These are phyloP conservation scores for Meteorus sp. DNA, from an alignment of 1,140 invertebrate species.

Conservation along the genomic window DNA sequence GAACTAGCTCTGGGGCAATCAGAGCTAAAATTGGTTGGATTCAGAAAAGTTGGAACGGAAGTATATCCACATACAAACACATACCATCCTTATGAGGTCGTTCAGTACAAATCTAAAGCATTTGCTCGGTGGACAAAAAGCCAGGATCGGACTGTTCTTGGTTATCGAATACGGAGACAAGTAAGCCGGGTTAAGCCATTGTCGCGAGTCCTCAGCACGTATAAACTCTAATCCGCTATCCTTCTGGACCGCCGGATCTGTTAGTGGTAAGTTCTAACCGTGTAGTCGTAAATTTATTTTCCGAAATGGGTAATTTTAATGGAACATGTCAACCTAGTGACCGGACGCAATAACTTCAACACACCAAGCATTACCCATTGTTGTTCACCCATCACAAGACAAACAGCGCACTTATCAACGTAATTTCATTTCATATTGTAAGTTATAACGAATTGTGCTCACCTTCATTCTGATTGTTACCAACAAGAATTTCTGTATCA, in stretches of 20 bases:
- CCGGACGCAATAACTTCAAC: too few relatives aligned
- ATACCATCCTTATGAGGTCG: neutral
- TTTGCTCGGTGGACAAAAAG: constrained; percentile 7
- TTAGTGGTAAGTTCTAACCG: too few relatives aligned
- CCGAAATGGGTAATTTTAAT: constrained; percentile 23
- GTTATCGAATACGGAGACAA: constrained; percentile 9
- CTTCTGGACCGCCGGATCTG: neutral
- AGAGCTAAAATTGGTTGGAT: neutral
- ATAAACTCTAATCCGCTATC: constrained; percentile 12
- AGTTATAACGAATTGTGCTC: too few relatives aligned
- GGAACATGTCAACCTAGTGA: too few relatives aligned
- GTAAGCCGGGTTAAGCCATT: constrained; percentile 16
- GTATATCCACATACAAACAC: neutral
- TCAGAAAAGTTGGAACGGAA: neutral
- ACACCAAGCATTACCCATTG: too few relatives aligned
- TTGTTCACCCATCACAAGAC: too few relatives aligned
- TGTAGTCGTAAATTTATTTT: constrained; percentile 19
- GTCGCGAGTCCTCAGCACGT: constrained; percentile 3
- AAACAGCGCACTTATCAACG: too few relatives aligned
- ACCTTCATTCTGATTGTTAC: constrained; percentile 71
- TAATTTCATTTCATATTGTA: too few relatives aligned
- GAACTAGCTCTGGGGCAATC: too few relatives aligned
- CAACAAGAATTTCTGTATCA: constrained; percentile 82
- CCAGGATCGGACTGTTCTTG: neutral
- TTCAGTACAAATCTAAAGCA: neutral